Evolutionary conservation across 2,888 invertebrate species (phyloP).

Genomic region (Antheraea yamamai): DNA sequence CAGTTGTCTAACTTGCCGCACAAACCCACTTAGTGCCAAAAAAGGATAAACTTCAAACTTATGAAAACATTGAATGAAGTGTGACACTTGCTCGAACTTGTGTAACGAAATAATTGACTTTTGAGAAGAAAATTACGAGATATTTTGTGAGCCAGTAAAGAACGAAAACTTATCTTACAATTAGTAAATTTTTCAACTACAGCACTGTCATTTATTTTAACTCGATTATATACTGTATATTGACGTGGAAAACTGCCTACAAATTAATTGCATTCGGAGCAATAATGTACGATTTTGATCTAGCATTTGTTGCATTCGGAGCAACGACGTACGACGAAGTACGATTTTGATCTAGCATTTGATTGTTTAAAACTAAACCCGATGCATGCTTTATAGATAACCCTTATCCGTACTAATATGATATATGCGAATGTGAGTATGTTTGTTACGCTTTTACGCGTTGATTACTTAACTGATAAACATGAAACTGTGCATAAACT

Average conservation of each 20-base stretch:
- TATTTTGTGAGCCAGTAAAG: background rate
- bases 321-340: no score
- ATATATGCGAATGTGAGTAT: no score
- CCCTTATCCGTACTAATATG: no score
- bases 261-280: background rate
- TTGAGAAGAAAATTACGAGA: conserved; percentile 2
- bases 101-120: background rate
- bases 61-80: background rate
- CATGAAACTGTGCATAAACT: no score
- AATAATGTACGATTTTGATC: background rate
- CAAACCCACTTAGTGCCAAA: background rate
- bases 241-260: background rate
- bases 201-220: background rate
- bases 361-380: background rate
- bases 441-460: no score
- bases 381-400: background rate
- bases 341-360: no score
- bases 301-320: no score
- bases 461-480: no score
- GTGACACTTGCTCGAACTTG: background rate
- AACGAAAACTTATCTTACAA: background rate
- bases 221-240: background rate
- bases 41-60: background rate
- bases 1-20: background rate
- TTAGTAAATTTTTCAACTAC: background rate